Conservation (phyloP, 2,113 vertebrate species). For the Dinomys branickii region DNA sequence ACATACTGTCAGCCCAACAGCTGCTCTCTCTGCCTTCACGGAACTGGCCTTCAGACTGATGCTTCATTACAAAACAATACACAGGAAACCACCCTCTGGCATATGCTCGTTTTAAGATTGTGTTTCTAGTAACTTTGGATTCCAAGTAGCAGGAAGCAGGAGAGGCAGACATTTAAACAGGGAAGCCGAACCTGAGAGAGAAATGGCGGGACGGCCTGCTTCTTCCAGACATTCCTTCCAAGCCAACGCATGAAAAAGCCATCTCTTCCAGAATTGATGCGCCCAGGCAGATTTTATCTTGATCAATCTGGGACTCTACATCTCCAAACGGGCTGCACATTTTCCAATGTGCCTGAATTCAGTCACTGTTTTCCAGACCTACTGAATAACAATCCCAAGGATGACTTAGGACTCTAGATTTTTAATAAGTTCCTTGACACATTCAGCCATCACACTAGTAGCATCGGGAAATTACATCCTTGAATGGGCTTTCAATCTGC, state of each 20-base stretch:
- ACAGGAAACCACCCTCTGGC: fast-evolving
- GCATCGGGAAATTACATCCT: too few species aligned
- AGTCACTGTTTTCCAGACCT: neutral
- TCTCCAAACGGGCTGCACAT: neutral
- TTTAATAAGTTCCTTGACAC: neutral
- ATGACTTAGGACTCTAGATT: neutral
- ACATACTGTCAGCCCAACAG: fast-evolving
- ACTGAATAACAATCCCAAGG: neutral
- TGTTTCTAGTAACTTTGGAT: neutral
- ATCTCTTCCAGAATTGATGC: neutral
- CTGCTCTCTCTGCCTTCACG: too few species aligned
- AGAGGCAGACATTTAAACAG: neutral
- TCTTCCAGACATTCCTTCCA: neutral
- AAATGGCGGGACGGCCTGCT: neutral
- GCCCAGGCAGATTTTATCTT: neutral
- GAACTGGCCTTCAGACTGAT: neutral
- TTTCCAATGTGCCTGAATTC: neutral
- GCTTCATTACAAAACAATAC: neutral
- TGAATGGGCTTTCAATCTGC: neutral
- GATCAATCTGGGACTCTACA: neutral
- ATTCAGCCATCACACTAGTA: neutral
- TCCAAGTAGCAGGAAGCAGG: neutral
- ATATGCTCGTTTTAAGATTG: neutral
- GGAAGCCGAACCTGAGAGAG: neutral
- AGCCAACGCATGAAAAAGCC: neutral